Conservation (phyloP, 2,113 vertebrate species). For the Paratilapia polleni region DNA sequence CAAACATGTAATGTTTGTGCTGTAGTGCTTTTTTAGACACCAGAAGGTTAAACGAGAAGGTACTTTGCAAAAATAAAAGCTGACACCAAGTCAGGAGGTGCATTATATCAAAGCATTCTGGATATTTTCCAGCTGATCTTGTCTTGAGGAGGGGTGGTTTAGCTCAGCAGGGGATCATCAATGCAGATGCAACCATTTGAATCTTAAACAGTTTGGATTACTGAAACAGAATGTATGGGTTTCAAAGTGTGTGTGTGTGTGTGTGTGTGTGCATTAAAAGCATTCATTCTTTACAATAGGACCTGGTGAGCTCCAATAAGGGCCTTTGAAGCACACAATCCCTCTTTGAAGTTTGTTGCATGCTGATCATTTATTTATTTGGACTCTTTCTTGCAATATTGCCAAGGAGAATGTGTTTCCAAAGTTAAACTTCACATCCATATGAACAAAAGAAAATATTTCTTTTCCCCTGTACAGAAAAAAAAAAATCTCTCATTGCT, state of each 20-base stretch:
- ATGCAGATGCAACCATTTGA: conserved; percentile 53
- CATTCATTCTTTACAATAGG: conserved; percentile 52
- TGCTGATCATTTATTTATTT: conserved; percentile 82
- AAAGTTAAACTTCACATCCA: conserved; percentile 25
- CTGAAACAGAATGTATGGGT: conserved; percentile 2
- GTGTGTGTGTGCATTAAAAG: conserved; percentile 19
- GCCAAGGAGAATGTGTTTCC: conserved; percentile 25
- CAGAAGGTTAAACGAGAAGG: background rate
- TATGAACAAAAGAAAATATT: conserved; percentile 4
- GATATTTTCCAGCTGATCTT: conserved; percentile 8
- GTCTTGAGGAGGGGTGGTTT: conserved; percentile 8
- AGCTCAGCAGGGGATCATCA: conserved; percentile 37
- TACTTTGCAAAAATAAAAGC: background rate
- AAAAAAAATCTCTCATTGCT: background rate
- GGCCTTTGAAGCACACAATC: conserved; percentile 76
- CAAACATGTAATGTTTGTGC: too few relatives aligned
- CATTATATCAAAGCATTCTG: conserved; percentile 18
- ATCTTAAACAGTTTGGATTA: conserved; percentile 51
- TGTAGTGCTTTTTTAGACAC: background rate
- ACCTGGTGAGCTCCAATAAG: conserved; percentile 54
- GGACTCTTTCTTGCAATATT: conserved; percentile 38
- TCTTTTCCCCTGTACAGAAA: background rate
- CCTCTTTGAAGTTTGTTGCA: conserved; percentile 80
- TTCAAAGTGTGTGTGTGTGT: background rate
- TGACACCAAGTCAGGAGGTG: background rate